phyloP scores from a whole-genome alignment of 2,888 invertebrate genomes.

The Pardosa pseudoannulata region DNA sequence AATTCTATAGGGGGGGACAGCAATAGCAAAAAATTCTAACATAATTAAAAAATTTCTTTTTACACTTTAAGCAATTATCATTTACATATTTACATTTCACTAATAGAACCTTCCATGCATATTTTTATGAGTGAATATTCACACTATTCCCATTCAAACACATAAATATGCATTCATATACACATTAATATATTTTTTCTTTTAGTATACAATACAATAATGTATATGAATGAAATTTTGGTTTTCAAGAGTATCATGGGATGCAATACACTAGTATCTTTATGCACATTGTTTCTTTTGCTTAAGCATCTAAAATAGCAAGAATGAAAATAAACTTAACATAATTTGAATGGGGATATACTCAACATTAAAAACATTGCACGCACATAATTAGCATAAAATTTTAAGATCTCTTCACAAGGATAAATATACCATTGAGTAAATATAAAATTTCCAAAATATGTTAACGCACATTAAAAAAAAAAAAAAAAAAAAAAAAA shows the following conservation, averaged over 20 bases:
- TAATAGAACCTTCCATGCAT: neutral
- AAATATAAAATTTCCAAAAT: neutral
- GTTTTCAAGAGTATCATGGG: neutral
- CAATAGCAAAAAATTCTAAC: conserved; percentile 3
- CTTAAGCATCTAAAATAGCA: conserved; percentile 6
- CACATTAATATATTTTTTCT: too few relatives aligned
- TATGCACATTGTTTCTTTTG: neutral
- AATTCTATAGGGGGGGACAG: neutral
- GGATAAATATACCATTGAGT: neutral
- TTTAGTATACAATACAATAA: neutral
- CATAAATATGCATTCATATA: neutral
- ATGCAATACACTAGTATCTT: neutral
- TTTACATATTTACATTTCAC: conserved; percentile 1
- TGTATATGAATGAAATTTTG: neutral
- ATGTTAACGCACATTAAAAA: neutral
- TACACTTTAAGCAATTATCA: neutral
- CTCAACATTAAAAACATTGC: neutral
- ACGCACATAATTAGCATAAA: neutral
- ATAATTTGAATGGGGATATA: neutral
- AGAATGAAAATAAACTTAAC: neutral
- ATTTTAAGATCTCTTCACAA: neutral
- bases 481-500: too few relatives aligned
- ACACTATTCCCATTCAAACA: neutral
- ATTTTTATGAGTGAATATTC: neutral
- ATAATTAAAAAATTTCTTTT: neutral